Percentiles rank a stretch among this genome's conserved stretches.
Evolutionary conservation across 1,140 invertebrate genomes (phyloP).

Genomic region (Babylonia areolata): DNA sequence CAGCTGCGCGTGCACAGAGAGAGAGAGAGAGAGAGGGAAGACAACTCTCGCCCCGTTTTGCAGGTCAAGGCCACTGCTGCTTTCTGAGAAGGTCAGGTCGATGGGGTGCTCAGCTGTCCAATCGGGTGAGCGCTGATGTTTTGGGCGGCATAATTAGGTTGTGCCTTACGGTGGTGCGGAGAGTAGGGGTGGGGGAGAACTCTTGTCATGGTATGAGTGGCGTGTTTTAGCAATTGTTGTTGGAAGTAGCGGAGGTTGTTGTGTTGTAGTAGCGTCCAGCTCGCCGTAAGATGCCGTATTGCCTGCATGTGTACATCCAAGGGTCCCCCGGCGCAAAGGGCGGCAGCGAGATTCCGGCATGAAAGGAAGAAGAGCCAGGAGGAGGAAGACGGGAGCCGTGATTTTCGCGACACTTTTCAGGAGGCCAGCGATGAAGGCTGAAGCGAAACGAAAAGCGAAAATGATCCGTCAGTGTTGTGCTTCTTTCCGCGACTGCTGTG

Average conservation of each 20-base stretch:
- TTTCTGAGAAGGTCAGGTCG: no score
- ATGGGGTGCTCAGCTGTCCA: conserved; percentile 1
- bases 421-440: not conserved
- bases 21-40: no score
- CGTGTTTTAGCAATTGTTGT: no score
- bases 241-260: no score
- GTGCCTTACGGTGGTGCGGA: not conserved
- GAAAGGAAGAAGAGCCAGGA: not conserved
- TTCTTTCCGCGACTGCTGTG: not conserved
- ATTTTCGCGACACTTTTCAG: not conserved
- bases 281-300: not conserved
- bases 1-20: no score
- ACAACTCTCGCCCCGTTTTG: no score
- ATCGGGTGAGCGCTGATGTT: not conserved
- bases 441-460: conserved; percentile 8
- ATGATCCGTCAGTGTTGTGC: not conserved
- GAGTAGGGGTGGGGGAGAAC: no score
- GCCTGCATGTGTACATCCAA: not conserved
- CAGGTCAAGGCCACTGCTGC: no score
- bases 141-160: conserved; percentile 11
- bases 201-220: no score
- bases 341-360: not conserved
- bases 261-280: no score
- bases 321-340: no score
- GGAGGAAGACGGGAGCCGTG: not conserved